These are phyloP conservation scores for Acipenser ruthenus DNA, from an alignment of 2,797 vertebrate genomes.

Conservation along the genomic window DNA sequence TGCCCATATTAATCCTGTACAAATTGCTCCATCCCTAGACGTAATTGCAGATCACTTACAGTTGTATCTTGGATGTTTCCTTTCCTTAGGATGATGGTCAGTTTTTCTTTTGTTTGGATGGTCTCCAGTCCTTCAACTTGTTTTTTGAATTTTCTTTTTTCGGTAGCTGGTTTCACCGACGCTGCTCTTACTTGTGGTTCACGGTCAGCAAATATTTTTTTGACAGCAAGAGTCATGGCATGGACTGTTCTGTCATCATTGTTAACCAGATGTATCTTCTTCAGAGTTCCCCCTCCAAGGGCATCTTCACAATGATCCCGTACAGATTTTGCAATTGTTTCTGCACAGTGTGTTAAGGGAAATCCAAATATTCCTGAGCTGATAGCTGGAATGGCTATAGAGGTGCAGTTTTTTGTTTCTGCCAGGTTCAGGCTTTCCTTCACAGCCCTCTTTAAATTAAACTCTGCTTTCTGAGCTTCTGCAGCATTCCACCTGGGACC, in stretches of 20 bases:
- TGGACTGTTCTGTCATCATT: slow-evolving; percentile 30
- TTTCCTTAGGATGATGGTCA: slow-evolving; percentile 52
- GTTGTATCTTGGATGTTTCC: slow-evolving; percentile 55
- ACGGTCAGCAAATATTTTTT: slow-evolving; percentile 38
- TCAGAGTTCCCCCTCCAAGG: slow-evolving; percentile 35
- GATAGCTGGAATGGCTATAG: slow-evolving; percentile 74
- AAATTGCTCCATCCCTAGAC: too few relatives aligned
- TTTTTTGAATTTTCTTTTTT: slow-evolving; percentile 12
- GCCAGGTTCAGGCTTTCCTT: slow-evolving; percentile 55
- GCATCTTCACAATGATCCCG: slow-evolving; percentile 50
- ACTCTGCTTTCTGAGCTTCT: neutral
- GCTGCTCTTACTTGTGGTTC: slow-evolving; percentile 1
- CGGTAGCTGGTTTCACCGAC: neutral
- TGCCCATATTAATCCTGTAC: too few relatives aligned
- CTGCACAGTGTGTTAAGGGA: slow-evolving; percentile 47
- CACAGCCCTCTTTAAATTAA: slow-evolving; percentile 49
- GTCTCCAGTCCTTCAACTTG: neutral
- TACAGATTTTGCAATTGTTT: slow-evolving; percentile 55
- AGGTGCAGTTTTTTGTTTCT: slow-evolving; percentile 32
- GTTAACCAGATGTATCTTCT: slow-evolving; percentile 64
- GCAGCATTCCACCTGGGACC: slow-evolving; percentile 50
- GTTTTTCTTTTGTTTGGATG: slow-evolving; percentile 58
- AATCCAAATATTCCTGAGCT: slow-evolving; percentile 59
- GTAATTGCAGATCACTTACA: slow-evolving; percentile 47
- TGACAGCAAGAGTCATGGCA: slow-evolving; percentile 46